Conservation (phyloP, 1,140 invertebrate species). For the Eciton burchellii region DNA sequence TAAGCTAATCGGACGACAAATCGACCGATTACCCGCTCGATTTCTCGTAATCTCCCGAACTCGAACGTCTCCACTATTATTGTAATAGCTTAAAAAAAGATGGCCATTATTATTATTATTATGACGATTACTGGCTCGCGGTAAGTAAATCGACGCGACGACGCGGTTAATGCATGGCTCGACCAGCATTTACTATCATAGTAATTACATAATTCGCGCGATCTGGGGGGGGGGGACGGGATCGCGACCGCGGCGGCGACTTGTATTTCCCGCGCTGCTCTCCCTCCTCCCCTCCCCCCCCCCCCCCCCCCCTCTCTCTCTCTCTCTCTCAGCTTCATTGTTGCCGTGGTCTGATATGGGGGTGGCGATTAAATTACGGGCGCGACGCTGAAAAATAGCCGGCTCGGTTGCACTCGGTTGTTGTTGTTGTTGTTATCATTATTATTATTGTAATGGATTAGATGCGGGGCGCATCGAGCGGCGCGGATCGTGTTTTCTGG, state of each 20-base stretch:
- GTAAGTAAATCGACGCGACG: no score
- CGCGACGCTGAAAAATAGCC: slow-evolving; percentile 20
- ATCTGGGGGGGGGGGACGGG: not conserved
- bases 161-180: not conserved
- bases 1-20: slow-evolving; percentile 42
- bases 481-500: slow-evolving; percentile 12
- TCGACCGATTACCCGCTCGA: slow-evolving; percentile 10
- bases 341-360: not conserved
- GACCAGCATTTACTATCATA: not conserved
- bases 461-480: not conserved
- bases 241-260: no score
- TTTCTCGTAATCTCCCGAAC: not conserved
- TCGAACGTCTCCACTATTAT: not conserved
- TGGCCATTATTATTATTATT: not conserved
- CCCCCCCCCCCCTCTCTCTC: no score
- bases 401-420: not conserved
- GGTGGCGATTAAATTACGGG: slow-evolving; percentile 26
- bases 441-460: no score
- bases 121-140: no score
- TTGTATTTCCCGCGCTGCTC: no score
- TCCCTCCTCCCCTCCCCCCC: no score
- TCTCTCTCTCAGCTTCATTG: no score
- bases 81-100: not conserved
- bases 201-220: slow-evolving; percentile 6
- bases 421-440: no score